Evolutionary conservation across 2,113 vertebrate species (phyloP), one percentile per base, ranked within the genome.

Genomic region (Psilopsiagon aymara): DNA sequence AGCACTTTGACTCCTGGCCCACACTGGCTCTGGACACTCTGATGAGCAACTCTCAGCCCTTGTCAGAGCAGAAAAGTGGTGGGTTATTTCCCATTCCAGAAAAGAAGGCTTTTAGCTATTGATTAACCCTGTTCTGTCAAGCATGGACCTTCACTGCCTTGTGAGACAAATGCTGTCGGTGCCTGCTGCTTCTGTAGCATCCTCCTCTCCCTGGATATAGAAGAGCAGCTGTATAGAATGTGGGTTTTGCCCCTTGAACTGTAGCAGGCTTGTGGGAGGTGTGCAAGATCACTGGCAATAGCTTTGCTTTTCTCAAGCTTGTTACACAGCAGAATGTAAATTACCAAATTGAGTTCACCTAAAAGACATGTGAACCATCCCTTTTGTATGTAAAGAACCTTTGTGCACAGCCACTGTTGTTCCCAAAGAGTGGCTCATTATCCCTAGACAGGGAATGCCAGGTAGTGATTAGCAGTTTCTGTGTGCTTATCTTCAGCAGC

Each of bases 71-170:
- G 64, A 23, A 70, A 46, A 69, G 59, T 18, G 8, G 52, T 10
- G 33, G 1, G 0, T 3, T 47, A 28, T 37, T 28, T 12, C 8
- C 17, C 6, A 0, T 64, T 60, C 23, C 29, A 79, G 81, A 41
- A 64, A n/a, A 71, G 28, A 11, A 9, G 9, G 12, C 13, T 23
- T 2, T 51, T 67, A 63, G 23, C 17, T 86, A 19, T 39, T 29
- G 13, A 73, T 82, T 74, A 64, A 62, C 35, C 12, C 24, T 7
- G 3, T 27, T 29, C n/a, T 77, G 44, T 44, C 43, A 23, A 15
- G 23, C n/a, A 3, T 12, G 11, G 25, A 21, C 25, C 10, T 39
- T 86, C 1, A 0, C 17, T 66, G n/a, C 55, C 23, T 37, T n/a
- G 33, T 10, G 29, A 60, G n/a, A 25, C 0, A 1, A 37, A 52